Evolutionary conservation across 1,140 invertebrate genomes (phyloP), one percentile per base, ranked within the genome.

Genomic region (Drosophila azteca): DNA sequence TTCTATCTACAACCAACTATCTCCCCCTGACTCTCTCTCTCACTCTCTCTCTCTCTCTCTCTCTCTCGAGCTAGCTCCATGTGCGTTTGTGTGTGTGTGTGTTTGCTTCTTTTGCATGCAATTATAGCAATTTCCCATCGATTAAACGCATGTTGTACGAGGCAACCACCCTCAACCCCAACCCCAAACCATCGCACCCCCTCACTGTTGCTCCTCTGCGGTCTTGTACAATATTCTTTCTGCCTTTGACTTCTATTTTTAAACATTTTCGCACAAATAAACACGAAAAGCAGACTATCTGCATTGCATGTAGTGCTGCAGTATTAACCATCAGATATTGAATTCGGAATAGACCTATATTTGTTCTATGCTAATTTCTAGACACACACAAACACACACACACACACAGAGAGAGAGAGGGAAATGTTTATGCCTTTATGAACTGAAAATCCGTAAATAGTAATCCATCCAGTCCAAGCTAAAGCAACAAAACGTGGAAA

Each of bases 61-160:
- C 1, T 4, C 35, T 2, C 35, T 5, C 11, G 13, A 8, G 8
- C 63, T 39, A 24, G 31, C 62, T 65, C 31, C 8, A 24, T 69
- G 22, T 49, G 49, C 13, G 13, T 43, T 35, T 26, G 24, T 20
- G 17, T 20, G 17, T 20, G 17, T 69, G 22, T 49, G 49, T 15
- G 13, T 43, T 35, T 26, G 24, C 17, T 20, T 20, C 24, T n/a
- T 79, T 50, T 80, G 69, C 45, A 61, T 82, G 79, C 76, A 83
- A 83, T 83, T 83, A 79, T 83, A 83, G 79, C 79, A 39, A 64
- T 84, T 83, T 83, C 53, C 75, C 71, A 83, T 83, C 79, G 79
- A 83, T 83, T 83, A 75, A 83, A 79, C 79, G 79, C 79, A 83
- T 82, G 72, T 77, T 73, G 53, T 11, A 35, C 3, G 35, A 39